Evolutionary conservation across 2,888 invertebrate genomes (phyloP).

Genomic region (Cataglyphis altisquamis): DNA sequence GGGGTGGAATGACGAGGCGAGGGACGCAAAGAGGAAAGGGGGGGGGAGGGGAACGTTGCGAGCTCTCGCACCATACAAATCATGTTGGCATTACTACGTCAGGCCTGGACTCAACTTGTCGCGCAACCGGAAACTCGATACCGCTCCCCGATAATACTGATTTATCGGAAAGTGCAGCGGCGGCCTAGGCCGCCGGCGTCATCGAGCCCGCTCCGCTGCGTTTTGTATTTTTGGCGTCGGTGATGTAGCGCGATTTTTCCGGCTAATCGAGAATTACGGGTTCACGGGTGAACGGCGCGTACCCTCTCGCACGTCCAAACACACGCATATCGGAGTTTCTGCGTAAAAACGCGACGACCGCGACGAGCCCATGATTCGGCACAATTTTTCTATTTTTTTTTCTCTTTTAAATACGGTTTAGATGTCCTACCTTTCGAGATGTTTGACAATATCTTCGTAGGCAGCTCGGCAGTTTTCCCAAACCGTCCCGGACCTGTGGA

Average conservation of each 20-base stretch:
- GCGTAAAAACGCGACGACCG: constrained; percentile 11
- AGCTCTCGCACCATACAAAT: constrained; percentile 83
- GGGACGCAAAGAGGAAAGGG: constrained; percentile 25
- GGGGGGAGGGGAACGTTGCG: constrained; percentile 47
- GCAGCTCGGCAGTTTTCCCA: constrained; percentile 98
- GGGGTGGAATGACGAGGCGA: constrained; percentile 47
- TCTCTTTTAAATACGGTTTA: constrained; percentile 28
- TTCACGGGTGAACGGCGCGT: constrained; percentile 40
- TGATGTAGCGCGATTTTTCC: constrained; percentile 57
- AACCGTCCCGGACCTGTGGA: constrained; percentile 87
- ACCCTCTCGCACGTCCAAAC: constrained; percentile 1
- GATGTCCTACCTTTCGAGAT: constrained; percentile 94
- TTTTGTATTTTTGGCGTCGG: constrained; percentile 60
- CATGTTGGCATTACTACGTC: constrained; percentile 86
- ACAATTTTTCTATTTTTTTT: constrained; percentile 15
- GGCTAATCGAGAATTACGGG: constrained; percentile 65
- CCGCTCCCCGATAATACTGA: constrained; percentile 82
- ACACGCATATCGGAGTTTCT: background rate
- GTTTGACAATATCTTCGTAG: constrained; percentile 98
- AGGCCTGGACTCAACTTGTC: constrained; percentile 84
- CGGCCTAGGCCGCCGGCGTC: constrained; percentile 47
- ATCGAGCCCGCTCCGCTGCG: constrained; percentile 39
- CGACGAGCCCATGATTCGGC: background rate
- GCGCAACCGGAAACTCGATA: constrained; percentile 82
- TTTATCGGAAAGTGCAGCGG: constrained; percentile 82